Conservation (phyloP, 2,888 invertebrate genomes). For the Macrosiphum euphorbiae region DNA sequence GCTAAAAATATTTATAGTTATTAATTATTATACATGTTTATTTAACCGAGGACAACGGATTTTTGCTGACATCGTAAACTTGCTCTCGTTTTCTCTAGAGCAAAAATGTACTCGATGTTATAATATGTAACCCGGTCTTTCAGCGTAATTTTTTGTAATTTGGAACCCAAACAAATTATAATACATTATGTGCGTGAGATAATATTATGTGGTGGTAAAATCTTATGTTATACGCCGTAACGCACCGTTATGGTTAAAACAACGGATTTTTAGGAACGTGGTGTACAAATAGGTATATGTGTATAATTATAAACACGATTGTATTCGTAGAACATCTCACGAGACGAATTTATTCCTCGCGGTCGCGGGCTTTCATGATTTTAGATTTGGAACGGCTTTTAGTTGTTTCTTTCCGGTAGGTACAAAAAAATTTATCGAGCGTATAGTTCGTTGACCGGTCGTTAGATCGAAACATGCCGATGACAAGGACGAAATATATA, state of each 20-base stretch:
- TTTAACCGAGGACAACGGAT: neutral
- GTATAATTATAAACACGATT: neutral
- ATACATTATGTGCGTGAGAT: neutral
- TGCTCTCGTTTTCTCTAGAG: neutral
- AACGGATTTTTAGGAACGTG: neutral
- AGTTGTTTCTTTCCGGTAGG: slow-evolving; percentile 35
- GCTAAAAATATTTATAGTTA: neutral
- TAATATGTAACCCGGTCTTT: neutral
- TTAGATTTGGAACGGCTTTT: slow-evolving; percentile 55
- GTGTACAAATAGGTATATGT: neutral
- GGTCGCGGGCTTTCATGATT: slow-evolving; percentile 38
- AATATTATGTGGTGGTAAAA: neutral
- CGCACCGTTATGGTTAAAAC: neutral
- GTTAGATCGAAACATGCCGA: slow-evolving; percentile 28
- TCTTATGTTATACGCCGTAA: neutral
- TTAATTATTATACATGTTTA: too few species aligned
- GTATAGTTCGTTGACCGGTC: slow-evolving; percentile 54
- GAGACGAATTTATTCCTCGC: slow-evolving; percentile 38
- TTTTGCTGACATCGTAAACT: neutral
- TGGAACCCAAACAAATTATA: neutral
- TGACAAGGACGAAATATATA: slow-evolving; percentile 49
- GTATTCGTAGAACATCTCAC: neutral
- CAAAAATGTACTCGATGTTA: neutral
- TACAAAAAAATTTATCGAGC: slow-evolving; percentile 18
- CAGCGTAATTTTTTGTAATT: neutral